Percentiles rank a stretch among this genome's conserved stretches.
phyloP scores from a whole-genome alignment of 2,888 invertebrate genomes.

The Pyrrhosoma nymphula region DNA sequence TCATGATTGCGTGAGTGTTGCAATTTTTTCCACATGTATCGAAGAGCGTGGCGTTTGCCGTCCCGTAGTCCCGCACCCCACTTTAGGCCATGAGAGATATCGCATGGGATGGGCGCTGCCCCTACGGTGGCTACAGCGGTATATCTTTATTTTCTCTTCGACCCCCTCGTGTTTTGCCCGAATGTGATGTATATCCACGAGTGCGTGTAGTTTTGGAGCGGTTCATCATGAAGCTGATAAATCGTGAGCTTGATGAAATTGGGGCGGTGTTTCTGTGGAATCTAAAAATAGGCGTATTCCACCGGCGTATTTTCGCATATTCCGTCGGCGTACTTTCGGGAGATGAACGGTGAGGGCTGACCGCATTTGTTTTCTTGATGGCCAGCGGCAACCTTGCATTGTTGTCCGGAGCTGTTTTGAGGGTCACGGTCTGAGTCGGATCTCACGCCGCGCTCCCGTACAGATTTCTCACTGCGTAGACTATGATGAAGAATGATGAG shows the following conservation, averaged over 20 bases:
- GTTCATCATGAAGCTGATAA: neutral
- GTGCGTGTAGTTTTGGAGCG: neutral
- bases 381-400: neutral
- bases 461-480: neutral
- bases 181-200: too few relatives aligned
- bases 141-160: neutral
- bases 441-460: neutral
- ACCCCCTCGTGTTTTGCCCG: neutral
- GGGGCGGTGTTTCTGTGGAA: neutral
- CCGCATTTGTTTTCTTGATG: neutral
- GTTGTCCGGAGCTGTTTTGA: neutral
- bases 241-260: neutral
- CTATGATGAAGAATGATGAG: neutral
- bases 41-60: too few relatives aligned
- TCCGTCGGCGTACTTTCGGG: too few relatives aligned
- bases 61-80: too few relatives aligned
- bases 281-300: too few relatives aligned
- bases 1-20: too few relatives aligned
- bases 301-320: too few relatives aligned
- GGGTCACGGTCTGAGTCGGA: neutral
- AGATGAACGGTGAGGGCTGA: neutral
- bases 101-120: too few relatives aligned
- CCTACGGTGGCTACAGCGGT: neutral
- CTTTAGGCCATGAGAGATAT: too few relatives aligned
- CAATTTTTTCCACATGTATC: too few relatives aligned